Evolutionary conservation across 2,888 invertebrate genomes (phyloP).

Genomic region (Phaonia tiefii): DNA sequence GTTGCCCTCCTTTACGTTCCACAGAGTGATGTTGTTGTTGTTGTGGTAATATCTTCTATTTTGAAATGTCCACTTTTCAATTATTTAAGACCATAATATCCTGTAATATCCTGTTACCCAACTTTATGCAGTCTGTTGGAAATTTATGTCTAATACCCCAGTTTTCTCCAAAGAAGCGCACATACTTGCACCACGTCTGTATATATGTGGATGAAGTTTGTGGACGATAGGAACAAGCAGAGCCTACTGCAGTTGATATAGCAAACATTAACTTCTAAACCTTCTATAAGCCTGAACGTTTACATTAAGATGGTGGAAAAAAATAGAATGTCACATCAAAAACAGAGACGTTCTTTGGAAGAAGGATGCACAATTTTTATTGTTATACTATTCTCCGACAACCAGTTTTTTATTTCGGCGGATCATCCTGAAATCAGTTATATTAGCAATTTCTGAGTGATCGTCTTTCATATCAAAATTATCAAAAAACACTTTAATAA

Average conservation of each 20-base stretch:
- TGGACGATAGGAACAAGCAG: slow-evolving; percentile 37
- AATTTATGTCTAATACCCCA: slow-evolving; percentile 59
- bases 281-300: slow-evolving; percentile 50
- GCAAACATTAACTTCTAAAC: slow-evolving; percentile 59
- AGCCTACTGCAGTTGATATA: slow-evolving; percentile 65
- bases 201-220: too few species aligned
- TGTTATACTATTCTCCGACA: too few species aligned
- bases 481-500: too few species aligned
- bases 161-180: background rate
- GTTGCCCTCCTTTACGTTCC: background rate
- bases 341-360: slow-evolving; percentile 2
- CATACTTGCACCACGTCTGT: background rate
- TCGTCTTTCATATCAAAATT: too few species aligned
- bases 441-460: too few species aligned
- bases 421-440: too few species aligned
- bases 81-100: slow-evolving; percentile 66
- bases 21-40: background rate
- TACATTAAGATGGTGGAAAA: slow-evolving; percentile 28
- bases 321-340: background rate
- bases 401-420: too few species aligned
- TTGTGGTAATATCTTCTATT: slow-evolving; percentile 1
- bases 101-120: slow-evolving; percentile 64
- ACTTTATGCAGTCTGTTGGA: slow-evolving; percentile 53
- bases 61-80: slow-evolving; percentile 54
- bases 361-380: background rate